These are phyloP conservation scores for Listrodromus nycthemerus DNA, from an alignment of 2,888 invertebrate species.

Conservation along the genomic window DNA sequence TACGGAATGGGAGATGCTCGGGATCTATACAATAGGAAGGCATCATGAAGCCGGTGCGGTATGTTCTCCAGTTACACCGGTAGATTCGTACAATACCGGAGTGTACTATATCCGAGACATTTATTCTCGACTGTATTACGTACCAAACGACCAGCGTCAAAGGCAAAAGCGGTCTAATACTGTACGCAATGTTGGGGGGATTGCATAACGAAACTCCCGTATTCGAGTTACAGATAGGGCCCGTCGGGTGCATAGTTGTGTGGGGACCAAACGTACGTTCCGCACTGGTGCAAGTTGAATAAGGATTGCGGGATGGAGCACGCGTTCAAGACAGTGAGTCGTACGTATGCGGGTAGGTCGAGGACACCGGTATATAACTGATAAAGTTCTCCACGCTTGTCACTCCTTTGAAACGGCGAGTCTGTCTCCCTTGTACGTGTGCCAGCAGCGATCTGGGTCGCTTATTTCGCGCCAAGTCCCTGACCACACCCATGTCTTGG, in stretches of 20 bases:
- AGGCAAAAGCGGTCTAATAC: conserved; percentile 24
- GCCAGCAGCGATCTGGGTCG: neutral
- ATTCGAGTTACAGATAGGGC: conserved; percentile 49
- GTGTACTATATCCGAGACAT: conserved; percentile 23
- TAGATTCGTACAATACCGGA: conserved; percentile 9
- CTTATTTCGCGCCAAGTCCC: neutral
- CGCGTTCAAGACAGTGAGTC: conserved; percentile 52
- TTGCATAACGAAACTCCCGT: conserved; percentile 19
- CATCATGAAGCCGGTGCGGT: conserved; percentile 10
- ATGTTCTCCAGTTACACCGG: conserved; percentile 40
- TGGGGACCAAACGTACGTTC: neutral
- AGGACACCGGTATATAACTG: conserved; percentile 72
- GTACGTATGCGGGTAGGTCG: conserved; percentile 70
- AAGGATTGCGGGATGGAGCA: conserved; percentile 21
- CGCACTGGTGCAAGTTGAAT: neutral
- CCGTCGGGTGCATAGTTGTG: neutral
- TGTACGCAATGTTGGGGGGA: conserved; percentile 13
- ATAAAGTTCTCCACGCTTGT: conserved; percentile 74
- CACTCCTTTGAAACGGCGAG: conserved; percentile 73
- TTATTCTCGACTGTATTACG: conserved; percentile 17
- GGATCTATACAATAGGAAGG: conserved; percentile 9
- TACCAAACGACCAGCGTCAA: conserved; percentile 35
- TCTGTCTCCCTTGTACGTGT: neutral
- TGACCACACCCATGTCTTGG: conserved; percentile 30
- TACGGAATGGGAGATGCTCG: conserved; percentile 28